These are phyloP conservation scores for Eupleurogrammus muticus DNA, from an alignment of 2,797 vertebrate genomes.

Conservation along the genomic window DNA sequence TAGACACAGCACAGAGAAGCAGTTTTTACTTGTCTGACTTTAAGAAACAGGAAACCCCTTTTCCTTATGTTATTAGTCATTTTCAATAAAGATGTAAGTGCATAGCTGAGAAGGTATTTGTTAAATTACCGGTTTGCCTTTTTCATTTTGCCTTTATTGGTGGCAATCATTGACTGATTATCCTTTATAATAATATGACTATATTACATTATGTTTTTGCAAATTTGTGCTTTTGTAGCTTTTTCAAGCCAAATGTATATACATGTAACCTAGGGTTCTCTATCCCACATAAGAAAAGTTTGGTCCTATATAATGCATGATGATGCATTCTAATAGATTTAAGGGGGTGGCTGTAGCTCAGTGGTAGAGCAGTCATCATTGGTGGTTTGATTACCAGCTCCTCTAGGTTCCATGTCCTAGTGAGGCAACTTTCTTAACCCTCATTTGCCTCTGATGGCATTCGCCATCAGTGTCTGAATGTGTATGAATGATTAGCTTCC, in stretches of 20 bases:
- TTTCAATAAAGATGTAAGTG: slow-evolving; percentile 14
- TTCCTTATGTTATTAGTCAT: neutral
- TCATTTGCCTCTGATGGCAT: no score
- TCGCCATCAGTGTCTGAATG: no score
- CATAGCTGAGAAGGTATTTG: neutral
- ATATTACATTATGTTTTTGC: neutral
- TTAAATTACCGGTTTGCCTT: neutral
- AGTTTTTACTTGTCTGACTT: slow-evolving; percentile 4
- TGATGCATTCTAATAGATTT: no score
- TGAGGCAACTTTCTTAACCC: no score
- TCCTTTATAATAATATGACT: neutral
- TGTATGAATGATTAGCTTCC: no score
- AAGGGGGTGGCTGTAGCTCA: no score
- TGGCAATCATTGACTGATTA: neutral
- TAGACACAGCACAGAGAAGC: neutral
- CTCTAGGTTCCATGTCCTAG: no score
- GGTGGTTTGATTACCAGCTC: no score
- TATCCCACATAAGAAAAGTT: neutral
- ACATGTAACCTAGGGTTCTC: neutral
- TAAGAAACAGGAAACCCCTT: slow-evolving; percentile 18
- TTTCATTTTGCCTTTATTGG: neutral
- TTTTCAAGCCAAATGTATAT: neutral
- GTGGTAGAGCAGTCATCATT: no score
- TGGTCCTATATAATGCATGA: neutral
- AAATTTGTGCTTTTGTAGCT: neutral